phyloP scores from a whole-genome alignment of 2,888 invertebrate genomes.

The Hirtodrosophila duncani region DNA sequence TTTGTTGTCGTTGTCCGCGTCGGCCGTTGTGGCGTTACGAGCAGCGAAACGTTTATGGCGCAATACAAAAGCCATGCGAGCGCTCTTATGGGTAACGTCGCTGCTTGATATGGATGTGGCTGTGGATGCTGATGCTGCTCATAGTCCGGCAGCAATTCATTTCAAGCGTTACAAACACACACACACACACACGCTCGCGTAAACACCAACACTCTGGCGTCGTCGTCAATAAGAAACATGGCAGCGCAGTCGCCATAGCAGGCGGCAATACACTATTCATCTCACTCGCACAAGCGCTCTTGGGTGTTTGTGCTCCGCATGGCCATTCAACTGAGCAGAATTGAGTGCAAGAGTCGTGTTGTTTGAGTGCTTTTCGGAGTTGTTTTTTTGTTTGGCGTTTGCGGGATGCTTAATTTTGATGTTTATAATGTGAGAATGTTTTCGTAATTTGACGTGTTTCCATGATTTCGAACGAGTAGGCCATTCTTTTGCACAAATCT shows the following conservation, averaged over 20 bases:
- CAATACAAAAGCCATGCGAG: slow-evolving; percentile 79
- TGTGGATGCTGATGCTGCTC: slow-evolving; percentile 58
- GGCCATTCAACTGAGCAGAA: slow-evolving; percentile 52
- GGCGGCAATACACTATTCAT: not conserved
- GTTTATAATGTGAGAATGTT: slow-evolving; percentile 74
- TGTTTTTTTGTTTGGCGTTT: slow-evolving; percentile 33
- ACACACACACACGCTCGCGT: slow-evolving; percentile 22
- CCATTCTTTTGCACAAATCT: too few relatives aligned
- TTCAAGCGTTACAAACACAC: slow-evolving; percentile 51
- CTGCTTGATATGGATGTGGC: slow-evolving; percentile 56
- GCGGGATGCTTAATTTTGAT: slow-evolving; percentile 64
- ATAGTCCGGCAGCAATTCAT: slow-evolving; percentile 67
- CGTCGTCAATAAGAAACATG: slow-evolving; percentile 68
- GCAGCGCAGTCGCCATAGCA: slow-evolving; percentile 17
- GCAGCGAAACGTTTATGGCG: slow-evolving; percentile 79
- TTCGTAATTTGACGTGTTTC: too few relatives aligned
- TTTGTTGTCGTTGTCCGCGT: slow-evolving; percentile 68
- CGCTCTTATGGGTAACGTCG: slow-evolving; percentile 61
- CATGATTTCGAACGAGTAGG: too few relatives aligned
- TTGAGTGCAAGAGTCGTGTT: slow-evolving; percentile 48
- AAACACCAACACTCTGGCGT: slow-evolving; percentile 38
- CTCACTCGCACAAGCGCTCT: slow-evolving; percentile 13
- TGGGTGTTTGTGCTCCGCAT: slow-evolving; percentile 32
- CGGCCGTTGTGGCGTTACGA: slow-evolving; percentile 79
- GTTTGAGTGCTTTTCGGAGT: slow-evolving; percentile 39